These are phyloP conservation scores for Pachypanchax playfairii DNA, from an alignment of 2,113 vertebrate species.

Conservation along the genomic window DNA sequence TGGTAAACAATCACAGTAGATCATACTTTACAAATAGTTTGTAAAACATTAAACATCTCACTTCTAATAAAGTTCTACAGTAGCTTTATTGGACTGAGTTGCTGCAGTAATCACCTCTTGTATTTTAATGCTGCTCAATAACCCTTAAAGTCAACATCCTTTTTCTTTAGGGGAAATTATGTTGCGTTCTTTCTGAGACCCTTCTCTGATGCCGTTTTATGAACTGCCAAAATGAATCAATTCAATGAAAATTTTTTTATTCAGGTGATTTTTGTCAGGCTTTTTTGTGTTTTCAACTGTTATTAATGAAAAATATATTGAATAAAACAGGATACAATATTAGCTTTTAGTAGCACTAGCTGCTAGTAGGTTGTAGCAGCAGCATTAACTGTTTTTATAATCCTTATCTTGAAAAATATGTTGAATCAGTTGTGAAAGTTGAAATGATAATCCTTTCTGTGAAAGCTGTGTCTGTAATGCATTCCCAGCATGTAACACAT, in stretches of 20 bases:
- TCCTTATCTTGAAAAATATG: neutral
- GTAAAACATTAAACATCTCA: neutral
- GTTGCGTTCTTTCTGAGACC: neutral
- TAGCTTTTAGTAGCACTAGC: neutral
- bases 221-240: constrained; percentile 1
- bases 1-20: neutral
- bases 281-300: neutral
- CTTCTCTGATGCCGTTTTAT: neutral
- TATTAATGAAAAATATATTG: neutral
- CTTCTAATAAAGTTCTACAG: neutral
- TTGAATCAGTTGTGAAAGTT: constrained; percentile 3
- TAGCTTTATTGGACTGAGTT: neutral
- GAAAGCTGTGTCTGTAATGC: neutral
- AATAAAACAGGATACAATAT: neutral
- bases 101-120: neutral
- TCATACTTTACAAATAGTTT: neutral
- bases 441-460: neutral
- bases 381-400: constrained; percentile 4
- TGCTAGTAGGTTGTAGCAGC: too few relatives aligned
- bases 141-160: neutral
- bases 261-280: neutral
- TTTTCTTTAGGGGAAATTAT: neutral
- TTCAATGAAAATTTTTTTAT: neutral
- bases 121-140: constrained; percentile 9
- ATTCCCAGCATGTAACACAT: neutral